A percentile compares a stretch with the other conserved stretches of the same genome.
phyloP scores from a whole-genome alignment of 1,140 invertebrate genomes.

The Asbolus verrucosus region DNA sequence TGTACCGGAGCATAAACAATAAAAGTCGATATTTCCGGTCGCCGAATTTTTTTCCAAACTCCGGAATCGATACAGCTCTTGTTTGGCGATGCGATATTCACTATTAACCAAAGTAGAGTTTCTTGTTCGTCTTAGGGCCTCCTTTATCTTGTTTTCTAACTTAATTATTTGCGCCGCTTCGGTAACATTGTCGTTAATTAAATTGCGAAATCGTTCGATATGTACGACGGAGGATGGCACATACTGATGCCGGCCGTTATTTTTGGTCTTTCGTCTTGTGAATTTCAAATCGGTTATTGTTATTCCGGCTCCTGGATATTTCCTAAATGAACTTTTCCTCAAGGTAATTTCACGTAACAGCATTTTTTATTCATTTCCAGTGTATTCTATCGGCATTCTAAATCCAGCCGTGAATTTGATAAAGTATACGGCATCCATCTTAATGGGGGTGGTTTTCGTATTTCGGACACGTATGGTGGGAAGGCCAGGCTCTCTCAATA shows the following conservation, averaged over 20 bases:
- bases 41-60: conserved; percentile 11
- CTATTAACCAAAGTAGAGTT: conserved; percentile 12
- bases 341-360: conserved; percentile 19
- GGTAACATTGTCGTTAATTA: conserved; percentile 3
- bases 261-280: not conserved
- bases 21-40: not conserved
- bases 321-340: conserved; percentile 17
- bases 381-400: conserved; percentile 36
- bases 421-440: conserved; percentile 44
- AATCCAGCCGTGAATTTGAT: conserved; percentile 40
- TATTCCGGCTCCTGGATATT: conserved; percentile 7
- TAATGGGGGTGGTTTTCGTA: conserved; percentile 7
- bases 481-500: conserved; percentile 8
- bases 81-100: conserved; percentile 3
- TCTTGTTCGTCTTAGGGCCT: conserved; percentile 11
- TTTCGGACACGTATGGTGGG: conserved; percentile 12
- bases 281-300: not conserved
- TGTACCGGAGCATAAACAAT: not conserved
- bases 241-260: conserved; percentile 5
- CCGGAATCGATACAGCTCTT: not conserved
- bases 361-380: conserved; percentile 33
- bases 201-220: conserved; percentile 13
- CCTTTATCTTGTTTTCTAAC: conserved; percentile 20
- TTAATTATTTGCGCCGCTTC: conserved; percentile 13
- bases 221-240: conserved; percentile 1